Evolutionary conservation across 2,888 invertebrate genomes (phyloP).

Genomic region (Aphodius sticticus): DNA sequence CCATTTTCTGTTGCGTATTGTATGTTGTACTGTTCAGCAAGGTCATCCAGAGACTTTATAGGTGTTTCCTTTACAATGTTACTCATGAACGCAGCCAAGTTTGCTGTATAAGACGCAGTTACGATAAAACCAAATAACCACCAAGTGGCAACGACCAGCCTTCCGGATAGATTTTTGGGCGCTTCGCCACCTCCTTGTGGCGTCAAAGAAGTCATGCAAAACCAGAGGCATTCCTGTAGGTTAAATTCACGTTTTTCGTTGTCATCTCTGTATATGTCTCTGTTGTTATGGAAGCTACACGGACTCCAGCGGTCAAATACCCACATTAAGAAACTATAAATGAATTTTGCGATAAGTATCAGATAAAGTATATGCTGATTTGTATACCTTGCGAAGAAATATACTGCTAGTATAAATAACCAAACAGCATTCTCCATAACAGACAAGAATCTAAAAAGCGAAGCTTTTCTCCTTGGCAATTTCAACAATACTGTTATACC

Average conservation of each 20-base stretch:
- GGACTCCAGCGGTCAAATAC: constrained; percentile 97
- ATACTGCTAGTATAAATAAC: constrained; percentile 94
- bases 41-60: constrained; percentile 88
- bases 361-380: too few relatives aligned
- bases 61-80: constrained; percentile 92
- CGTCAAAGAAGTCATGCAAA: too few relatives aligned
- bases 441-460: constrained; percentile 95
- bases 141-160: too few relatives aligned
- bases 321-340: constrained; percentile 86
- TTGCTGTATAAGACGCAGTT: constrained; percentile 98
- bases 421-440: constrained; percentile 96
- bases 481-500: constrained; percentile 96
- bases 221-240: constrained; percentile 92
- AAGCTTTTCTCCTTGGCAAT: constrained; percentile 86
- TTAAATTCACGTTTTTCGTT: constrained; percentile 95
- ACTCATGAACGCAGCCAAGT: constrained; percentile 96
- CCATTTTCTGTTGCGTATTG: constrained; percentile 92
- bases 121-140: constrained; percentile 99
- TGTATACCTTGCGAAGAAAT: constrained; percentile 90
- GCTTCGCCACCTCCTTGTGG: too few relatives aligned
- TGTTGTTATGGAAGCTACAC: constrained; percentile 94
- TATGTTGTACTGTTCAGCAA: constrained; percentile 89
- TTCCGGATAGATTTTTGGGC: too few relatives aligned
- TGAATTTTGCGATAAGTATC: constrained; percentile 45
- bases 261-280: constrained; percentile 90